Conservation (phyloP, 1,140 invertebrate species). For the Bombus waltoni region DNA sequence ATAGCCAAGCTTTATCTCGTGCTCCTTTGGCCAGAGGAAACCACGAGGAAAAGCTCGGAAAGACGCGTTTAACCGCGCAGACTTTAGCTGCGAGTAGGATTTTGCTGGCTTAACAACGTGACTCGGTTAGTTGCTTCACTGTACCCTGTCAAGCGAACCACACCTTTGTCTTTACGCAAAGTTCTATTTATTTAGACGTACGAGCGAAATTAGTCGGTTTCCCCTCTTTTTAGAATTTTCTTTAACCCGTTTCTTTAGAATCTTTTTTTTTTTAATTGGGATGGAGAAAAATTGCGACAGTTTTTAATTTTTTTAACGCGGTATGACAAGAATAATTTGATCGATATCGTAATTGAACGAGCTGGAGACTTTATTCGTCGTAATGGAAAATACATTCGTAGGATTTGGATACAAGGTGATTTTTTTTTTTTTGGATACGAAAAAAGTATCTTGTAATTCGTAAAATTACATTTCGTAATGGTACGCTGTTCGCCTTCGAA, state of each 20-base stretch:
- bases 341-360: not conserved
- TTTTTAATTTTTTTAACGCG: too few species aligned
- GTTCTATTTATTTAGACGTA: not conserved
- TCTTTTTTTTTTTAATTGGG: not conserved
- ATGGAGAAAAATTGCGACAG: too few species aligned
- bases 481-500: not conserved
- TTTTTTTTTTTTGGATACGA: not conserved
- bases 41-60: constrained; percentile 18
- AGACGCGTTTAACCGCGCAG: not conserved
- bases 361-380: not conserved
- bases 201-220: not conserved
- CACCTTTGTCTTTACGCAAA: too few species aligned
- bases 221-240: rapidly evolving
- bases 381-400: not conserved
- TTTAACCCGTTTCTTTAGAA: not conserved
- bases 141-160: not conserved
- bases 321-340: too few species aligned
- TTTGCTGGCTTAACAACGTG: constrained; percentile 30
- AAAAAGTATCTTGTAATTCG: not conserved
- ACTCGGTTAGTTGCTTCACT: constrained; percentile 33
- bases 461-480: not conserved
- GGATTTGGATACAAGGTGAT: not conserved
- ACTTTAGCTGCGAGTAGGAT: not conserved
- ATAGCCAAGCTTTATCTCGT: constrained; percentile 50
- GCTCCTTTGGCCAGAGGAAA: constrained; percentile 12